These are phyloP conservation scores for Borostomias antarcticus DNA, from an alignment of 2,797 vertebrate genomes.

Conservation along the genomic window DNA sequence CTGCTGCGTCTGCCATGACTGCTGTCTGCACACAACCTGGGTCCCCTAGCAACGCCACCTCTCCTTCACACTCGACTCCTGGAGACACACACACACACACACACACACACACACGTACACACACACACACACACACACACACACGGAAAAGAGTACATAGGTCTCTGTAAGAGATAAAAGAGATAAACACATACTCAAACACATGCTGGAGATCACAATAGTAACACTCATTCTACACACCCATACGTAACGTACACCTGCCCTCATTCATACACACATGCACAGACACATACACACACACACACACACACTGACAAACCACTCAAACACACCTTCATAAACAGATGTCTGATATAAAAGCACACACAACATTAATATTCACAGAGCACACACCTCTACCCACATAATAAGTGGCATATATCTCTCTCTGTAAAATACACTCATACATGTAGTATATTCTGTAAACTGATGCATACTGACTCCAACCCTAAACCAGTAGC, in stretches of 20 bases:
- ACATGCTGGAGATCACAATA: background rate
- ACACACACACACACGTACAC: background rate
- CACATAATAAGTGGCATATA: background rate
- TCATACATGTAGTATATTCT: background rate
- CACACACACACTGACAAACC: background rate
- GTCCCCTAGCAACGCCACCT: constrained; percentile 18
- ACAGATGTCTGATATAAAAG: background rate
- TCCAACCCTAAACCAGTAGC: background rate
- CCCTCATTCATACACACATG: background rate
- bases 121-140: background rate
- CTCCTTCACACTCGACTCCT: constrained; percentile 7
- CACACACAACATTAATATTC: background rate
- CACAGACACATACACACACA: background rate
- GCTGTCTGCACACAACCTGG: constrained; percentile 18
- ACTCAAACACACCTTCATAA: background rate
- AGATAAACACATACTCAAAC: background rate
- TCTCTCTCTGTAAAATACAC: background rate
- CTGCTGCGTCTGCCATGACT: constrained; percentile 11
- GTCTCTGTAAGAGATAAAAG: too few species aligned
- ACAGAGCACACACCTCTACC: background rate
- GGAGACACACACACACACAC: background rate
- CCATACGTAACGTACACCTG: background rate
- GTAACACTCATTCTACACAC: background rate
- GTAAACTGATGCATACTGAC: background rate
- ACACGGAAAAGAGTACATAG: constrained; percentile 10